Base-by-base conservation (phyloP, 2,888 invertebrate genomes). In the Meteorus cinctellus region DNA sequence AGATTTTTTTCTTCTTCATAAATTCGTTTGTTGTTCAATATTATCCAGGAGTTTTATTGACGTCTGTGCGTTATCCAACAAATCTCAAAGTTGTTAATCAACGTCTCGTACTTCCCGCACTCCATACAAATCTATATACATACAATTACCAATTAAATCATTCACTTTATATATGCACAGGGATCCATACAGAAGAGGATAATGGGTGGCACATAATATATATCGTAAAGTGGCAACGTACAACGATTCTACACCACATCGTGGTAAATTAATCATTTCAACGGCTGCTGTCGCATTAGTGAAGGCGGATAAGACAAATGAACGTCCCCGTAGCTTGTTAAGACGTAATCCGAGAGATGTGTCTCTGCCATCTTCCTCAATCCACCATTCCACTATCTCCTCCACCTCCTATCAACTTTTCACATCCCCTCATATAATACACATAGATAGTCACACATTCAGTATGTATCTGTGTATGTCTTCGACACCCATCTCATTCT, bases 231-330 rank as follows among this genome's bases (percentile, higher is more conserved):
- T 51, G 16, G 36, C 51, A 36, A 31, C 12, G 36, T 31, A 16
- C 31, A 31, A 71, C 31, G 70, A 70, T 71, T 65, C 71, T 31
- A 63, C 72, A 60, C 60, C 68, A 41, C 65, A 78, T 77, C 78
- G 70, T 74, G 78, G 80, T 86, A 87, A 89, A 89, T 89, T 89
- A 89, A 89, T 89, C 88, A 89, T 89, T 89, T 89, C 87, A 88
- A 84, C 88, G 86, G 86, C 87, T 86, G 87, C 87, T 87, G 86
- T 89, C 88, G 86, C 85, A 88, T 88, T 88, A 88, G 87, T 84
- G 83, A 86, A 84, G 86, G 86, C 88, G 89, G 88, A 89, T 89
- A 88, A 89, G 89, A 89, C 89, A 89, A 89, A 89, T 88, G 89
- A 89, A 88, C 86, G 89, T 87, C 86, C 87, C 87, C 84, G 87